Evolutionary conservation across 2,888 invertebrate species (phyloP).

Genomic region (Sturmia bella): DNA sequence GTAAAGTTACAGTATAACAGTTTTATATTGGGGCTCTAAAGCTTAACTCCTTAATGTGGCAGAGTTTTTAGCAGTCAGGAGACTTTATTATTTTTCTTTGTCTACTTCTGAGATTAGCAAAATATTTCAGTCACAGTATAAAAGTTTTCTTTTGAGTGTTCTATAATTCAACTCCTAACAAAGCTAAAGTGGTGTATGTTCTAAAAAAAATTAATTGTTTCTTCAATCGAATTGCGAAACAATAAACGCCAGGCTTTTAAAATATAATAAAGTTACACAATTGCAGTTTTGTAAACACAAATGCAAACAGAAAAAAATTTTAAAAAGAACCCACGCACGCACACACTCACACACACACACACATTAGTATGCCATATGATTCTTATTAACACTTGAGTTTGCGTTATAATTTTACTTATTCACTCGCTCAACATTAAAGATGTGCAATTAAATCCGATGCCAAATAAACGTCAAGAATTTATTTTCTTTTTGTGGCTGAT

Average conservation of each 20-base stretch:
- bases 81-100: no score
- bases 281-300: not conserved
- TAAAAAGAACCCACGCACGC: not conserved
- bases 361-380: not conserved
- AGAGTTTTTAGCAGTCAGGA: no score
- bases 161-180: no score
- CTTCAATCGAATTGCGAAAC: constrained; percentile 12
- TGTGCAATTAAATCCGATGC: constrained; percentile 67
- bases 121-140: no score
- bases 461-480: constrained; percentile 67
- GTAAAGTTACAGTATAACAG: no score
- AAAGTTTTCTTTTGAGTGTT: no score
- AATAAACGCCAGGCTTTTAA: constrained; percentile 58
- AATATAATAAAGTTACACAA: constrained; percentile 43
- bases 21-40: no score
- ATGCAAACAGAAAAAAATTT: not conserved
- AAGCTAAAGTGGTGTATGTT: no score
- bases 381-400: constrained; percentile 41
- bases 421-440: constrained; percentile 52
- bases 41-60: no score
- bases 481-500: constrained; percentile 23
- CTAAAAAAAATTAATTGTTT: not conserved
- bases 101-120: no score
- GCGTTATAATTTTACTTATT: constrained; percentile 29
- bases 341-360: not conserved